These are phyloP conservation scores for Amphipyra tragopoginis DNA, from an alignment of 2,888 invertebrate genomes.

Conservation along the genomic window DNA sequence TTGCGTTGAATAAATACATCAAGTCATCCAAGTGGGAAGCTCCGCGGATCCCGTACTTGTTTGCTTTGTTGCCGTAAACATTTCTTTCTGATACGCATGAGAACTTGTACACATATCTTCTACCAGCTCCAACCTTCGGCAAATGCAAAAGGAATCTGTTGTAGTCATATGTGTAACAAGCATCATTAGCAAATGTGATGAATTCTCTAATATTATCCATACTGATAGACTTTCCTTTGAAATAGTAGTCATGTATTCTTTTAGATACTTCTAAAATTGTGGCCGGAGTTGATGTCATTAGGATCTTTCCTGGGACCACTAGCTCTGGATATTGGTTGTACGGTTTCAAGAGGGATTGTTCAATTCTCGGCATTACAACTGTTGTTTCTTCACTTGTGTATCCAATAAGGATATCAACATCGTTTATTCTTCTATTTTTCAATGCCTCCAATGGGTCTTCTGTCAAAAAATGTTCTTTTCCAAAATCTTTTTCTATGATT, in stretches of 20 bases:
- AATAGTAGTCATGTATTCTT: conserved; percentile 68
- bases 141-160: conserved; percentile 44
- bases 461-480: conserved; percentile 66
- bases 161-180: conserved; percentile 58
- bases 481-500: conserved; percentile 74
- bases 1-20: conserved; percentile 73
- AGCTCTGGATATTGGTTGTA: conserved; percentile 67
- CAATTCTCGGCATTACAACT: conserved; percentile 45
- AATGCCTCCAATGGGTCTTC: conserved; percentile 62
- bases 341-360: conserved; percentile 28
- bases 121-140: conserved; percentile 30
- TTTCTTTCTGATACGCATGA: conserved; percentile 71
- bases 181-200: conserved; percentile 58
- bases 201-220: conserved; percentile 62
- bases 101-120: conserved; percentile 55
- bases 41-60: conserved; percentile 67
- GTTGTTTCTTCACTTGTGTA: conserved; percentile 92
- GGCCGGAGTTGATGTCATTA: conserved; percentile 50
- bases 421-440: conserved; percentile 80
- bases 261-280: conserved; percentile 65
- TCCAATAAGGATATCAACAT: conserved; percentile 92
- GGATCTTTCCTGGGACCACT: conserved; percentile 68
- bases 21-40: conserved; percentile 75
- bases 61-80: conserved; percentile 61
- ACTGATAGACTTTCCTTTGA: conserved; percentile 59